Base-by-base conservation (phyloP, 2,113 vertebrate genomes). In the Vombatus ursinus region DNA sequence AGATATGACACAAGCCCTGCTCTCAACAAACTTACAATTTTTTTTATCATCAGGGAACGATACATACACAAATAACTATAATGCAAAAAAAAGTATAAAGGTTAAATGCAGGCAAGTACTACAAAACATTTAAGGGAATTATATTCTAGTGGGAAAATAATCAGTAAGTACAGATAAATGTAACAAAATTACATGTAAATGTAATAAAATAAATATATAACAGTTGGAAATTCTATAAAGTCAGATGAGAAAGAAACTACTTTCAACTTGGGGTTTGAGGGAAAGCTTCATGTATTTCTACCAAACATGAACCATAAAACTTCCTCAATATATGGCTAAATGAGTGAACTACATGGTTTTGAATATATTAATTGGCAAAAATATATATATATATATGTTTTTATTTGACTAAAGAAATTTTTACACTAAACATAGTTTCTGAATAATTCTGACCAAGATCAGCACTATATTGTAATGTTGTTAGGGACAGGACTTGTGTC, bases 221-320 rank as follows among this genome's bases (percentile, higher is more conserved):
- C 0, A 77, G 16, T 77, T n/a, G n/a, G 37, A 77, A 77, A 14
- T n/a, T n/a, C 31, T 19, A n/a, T 77, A n/a, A 77, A 19, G 16
- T n/a, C 61, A 77, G 37, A n/a, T n/a, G 37, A n/a, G 61, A 77
- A 77, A 77, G 11, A 77, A 77, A 77, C n/a, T n/a, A 77, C 16
- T 77, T 77, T 14, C 16, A 77, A 77, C 16, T 77, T n/a, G 12
- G 25, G 54, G 10, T 26, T 28, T 31, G 8, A 57, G 8, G 54
- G 31, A 37, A 77, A 77, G 61, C 1, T 47, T 95, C 24, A 31
- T 53, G 22, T 90, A 96, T 91, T 68, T 3, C 93, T 26, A 8
- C 51, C 91, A 91, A 96, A 96, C 8, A 96, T 37, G 96, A 97
- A 54, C 6, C 90, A 97, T 54, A 94, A 44, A 97, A 96, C 54